A percentile compares a stretch with the other conserved stretches of the same genome.
These are phyloP conservation scores for Epiblema foenella DNA, from an alignment of 2,888 invertebrate species.

Conservation along the genomic window DNA sequence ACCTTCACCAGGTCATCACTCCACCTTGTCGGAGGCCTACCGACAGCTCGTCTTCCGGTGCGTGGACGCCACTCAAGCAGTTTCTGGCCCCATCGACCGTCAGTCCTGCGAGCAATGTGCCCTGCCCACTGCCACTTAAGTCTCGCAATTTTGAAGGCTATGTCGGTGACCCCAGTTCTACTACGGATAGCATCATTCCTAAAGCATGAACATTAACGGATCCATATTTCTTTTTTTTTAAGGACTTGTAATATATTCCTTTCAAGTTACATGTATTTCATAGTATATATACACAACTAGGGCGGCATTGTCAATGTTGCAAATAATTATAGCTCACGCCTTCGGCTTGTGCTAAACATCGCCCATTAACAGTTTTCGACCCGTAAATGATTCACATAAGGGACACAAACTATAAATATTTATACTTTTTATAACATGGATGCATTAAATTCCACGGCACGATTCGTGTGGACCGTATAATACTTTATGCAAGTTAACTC, in stretches of 20 bases:
- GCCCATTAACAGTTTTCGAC: neutral
- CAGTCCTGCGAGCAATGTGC: no score
- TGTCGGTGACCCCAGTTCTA: no score
- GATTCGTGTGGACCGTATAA: neutral
- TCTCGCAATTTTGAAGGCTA: no score
- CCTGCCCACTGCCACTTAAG: no score
- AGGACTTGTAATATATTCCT: conserved; percentile 17
- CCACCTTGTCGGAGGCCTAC: no score
- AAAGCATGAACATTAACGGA: neutral
- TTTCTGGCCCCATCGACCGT: no score
- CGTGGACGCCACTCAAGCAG: no score
- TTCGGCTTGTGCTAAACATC: neutral
- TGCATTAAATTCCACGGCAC: neutral
- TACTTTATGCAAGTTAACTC: conserved; percentile 30
- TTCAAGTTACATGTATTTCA: conserved; percentile 5
- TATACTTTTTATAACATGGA: conserved; percentile 1
- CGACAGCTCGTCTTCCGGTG: no score
- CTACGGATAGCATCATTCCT: no score
- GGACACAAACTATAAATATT: neutral
- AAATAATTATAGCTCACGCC: neutral
- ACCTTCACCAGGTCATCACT: no score
- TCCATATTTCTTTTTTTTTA: conserved; percentile 11
- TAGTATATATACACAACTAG: neutral
- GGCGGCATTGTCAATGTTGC: neutral
- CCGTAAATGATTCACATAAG: no score